These are phyloP conservation scores for Nothobranchius kuhntae DNA, from an alignment of 2,113 vertebrate genomes.

Conservation along the genomic window DNA sequence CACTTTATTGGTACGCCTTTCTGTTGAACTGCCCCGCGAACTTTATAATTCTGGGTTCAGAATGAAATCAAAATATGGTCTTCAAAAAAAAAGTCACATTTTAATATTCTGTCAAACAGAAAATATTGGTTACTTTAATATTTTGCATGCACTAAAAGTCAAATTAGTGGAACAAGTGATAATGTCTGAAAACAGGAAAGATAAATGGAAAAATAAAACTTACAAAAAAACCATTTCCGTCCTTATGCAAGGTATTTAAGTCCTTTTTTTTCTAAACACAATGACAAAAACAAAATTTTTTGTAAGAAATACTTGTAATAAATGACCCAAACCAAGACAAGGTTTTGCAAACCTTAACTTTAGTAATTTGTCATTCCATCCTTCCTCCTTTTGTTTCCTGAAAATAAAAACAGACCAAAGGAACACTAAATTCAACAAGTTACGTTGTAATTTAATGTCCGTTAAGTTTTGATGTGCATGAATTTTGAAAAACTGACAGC, in stretches of 20 bases:
- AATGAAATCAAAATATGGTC: slow-evolving; percentile 21
- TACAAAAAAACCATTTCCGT: neutral
- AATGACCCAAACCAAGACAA: no score
- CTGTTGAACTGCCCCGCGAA: slow-evolving; percentile 55
- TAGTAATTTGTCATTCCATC: no score
- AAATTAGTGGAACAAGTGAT: neutral
- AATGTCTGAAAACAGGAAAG: neutral
- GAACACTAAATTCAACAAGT: no score
- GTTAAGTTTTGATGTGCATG: no score
- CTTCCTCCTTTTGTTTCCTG: no score
- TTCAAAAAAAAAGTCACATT: slow-evolving; percentile 14
- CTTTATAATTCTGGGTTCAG: slow-evolving; percentile 27
- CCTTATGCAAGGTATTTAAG: neutral
- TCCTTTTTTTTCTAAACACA: neutral
- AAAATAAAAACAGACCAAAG: no score
- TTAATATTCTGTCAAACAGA: slow-evolving; percentile 14
- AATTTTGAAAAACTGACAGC: no score
- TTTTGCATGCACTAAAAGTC: neutral
- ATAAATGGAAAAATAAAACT: neutral
- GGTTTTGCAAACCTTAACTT: no score
- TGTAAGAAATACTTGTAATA: no score
- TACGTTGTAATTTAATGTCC: no score
- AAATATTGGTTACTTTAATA: neutral
- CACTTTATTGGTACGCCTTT: slow-evolving; percentile 7
- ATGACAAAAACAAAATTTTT: neutral